Conservation (phyloP, 2,888 invertebrate species). For the Ferrisia virgata region DNA sequence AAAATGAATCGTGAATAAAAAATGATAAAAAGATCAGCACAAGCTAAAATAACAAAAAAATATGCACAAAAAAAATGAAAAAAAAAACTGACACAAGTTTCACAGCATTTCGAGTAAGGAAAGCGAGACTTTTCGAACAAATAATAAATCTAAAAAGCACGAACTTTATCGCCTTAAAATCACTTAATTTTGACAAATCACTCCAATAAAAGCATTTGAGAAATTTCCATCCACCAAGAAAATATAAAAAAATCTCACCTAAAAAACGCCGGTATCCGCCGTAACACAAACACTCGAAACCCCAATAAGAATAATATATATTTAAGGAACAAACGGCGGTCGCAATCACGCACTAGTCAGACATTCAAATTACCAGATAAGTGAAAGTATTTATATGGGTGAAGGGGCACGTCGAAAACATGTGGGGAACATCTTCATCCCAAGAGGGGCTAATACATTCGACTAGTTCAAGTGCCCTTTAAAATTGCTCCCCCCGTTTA, state of each 20-base stretch:
- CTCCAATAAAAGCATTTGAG: no score
- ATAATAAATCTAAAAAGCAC: no score
- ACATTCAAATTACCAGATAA: slow-evolving; percentile 37
- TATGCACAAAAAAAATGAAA: no score
- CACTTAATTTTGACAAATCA: no score
- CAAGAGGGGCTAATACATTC: slow-evolving; percentile 44
- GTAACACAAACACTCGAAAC: neutral
- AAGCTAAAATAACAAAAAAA: no score
- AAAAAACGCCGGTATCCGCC: slow-evolving; percentile 15
- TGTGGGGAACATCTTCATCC: slow-evolving; percentile 45
- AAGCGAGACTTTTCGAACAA: no score
- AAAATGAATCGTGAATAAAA: no score
- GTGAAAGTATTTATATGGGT: slow-evolving; percentile 41
- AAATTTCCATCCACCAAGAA: no score
- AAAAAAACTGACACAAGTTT: no score
- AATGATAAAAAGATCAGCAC: no score
- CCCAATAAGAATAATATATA: neutral
- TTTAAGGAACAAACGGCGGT: slow-evolving; percentile 26
- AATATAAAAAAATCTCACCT: neutral
- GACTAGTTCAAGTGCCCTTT: slow-evolving; percentile 44
- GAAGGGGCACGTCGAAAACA: slow-evolving; percentile 13
- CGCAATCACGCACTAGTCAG: slow-evolving; percentile 17
- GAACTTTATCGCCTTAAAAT: no score
- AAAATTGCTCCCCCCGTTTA: slow-evolving; percentile 41
- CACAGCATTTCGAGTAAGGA: no score